Evolutionary conservation across 2,113 vertebrate genomes (phyloP).

Genomic region (Xiphias gladius): DNA sequence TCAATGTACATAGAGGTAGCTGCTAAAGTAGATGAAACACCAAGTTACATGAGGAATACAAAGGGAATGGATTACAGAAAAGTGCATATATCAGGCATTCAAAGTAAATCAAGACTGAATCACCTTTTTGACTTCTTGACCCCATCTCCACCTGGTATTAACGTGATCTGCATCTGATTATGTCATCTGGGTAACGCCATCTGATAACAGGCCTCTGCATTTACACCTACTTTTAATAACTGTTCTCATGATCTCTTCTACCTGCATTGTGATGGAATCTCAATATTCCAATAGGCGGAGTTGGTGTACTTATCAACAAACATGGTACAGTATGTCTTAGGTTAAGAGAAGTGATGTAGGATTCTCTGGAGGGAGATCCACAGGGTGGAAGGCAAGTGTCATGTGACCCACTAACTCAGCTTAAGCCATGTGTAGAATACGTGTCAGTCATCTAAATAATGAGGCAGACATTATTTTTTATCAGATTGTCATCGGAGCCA

Average conservation of each 20-base stretch:
- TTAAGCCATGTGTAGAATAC: no score
- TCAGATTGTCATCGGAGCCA: no score
- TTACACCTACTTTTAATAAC: neutral
- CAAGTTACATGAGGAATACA: neutral
- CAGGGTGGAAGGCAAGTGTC: no score
- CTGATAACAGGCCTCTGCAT: no score
- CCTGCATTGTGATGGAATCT: neutral
- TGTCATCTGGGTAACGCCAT: neutral
- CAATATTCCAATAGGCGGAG: neutral
- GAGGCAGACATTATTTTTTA: no score
- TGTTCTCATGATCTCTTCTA: neutral
- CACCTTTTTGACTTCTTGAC: neutral
- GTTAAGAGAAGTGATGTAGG: neutral
- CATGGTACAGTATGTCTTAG: neutral
- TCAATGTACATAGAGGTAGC: neutral
- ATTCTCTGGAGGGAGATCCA: neutral
- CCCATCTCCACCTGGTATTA: neutral
- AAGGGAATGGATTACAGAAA: neutral
- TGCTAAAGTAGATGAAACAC: slow-evolving; percentile 10
- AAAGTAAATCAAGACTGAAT: slow-evolving; percentile 11
- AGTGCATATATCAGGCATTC: neutral
- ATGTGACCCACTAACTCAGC: neutral
- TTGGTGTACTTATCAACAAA: no score
- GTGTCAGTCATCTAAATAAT: no score
- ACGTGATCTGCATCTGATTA: neutral